These are phyloP conservation scores for Acleris cristana DNA, from an alignment of 2,888 invertebrate genomes.

Conservation along the genomic window DNA sequence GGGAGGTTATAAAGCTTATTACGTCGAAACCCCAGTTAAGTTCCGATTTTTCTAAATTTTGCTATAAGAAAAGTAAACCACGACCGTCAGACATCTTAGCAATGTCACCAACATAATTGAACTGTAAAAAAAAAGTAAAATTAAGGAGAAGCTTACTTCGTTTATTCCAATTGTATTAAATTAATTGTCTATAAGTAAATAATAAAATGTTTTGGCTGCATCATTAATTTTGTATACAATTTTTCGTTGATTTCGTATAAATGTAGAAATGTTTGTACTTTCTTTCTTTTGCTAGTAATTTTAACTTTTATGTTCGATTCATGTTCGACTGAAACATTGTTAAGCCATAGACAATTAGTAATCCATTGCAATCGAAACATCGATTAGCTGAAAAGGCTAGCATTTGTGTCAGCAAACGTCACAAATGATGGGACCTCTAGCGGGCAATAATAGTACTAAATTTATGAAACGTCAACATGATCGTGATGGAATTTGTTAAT, in stretches of 20 bases:
- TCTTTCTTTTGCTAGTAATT: no score
- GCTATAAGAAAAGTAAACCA: conserved; percentile 71
- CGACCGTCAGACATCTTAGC: conserved; percentile 75
- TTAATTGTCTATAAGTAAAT: conserved; percentile 4
- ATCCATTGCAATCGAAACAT: background rate
- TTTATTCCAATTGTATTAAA: conserved; percentile 36
- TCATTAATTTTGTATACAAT: no score
- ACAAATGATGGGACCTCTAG: conserved; percentile 52
- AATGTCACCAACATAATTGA: conserved; percentile 61
- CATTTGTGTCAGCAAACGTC: conserved; percentile 38
- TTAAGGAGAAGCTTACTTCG: conserved; percentile 33
- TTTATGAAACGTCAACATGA: conserved; percentile 81
- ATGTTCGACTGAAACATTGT: no score
- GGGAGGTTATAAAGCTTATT: conserved; percentile 53
- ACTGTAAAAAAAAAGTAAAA: conserved; percentile 45
- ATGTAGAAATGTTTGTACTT: no score
- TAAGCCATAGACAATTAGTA: conserved; percentile 10
- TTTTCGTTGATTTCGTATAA: no score
- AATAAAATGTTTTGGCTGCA: background rate
- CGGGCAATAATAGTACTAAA: conserved; percentile 57
- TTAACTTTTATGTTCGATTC: no score
- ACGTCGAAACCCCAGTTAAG: conserved; percentile 54
- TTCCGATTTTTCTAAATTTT: conserved; percentile 61
- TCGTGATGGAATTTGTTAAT: conserved; percentile 72
- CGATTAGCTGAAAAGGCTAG: conserved; percentile 37